These are phyloP conservation scores for Hipposideros armiger DNA, from an alignment of 2,113 vertebrate genomes.

Conservation along the genomic window DNA sequence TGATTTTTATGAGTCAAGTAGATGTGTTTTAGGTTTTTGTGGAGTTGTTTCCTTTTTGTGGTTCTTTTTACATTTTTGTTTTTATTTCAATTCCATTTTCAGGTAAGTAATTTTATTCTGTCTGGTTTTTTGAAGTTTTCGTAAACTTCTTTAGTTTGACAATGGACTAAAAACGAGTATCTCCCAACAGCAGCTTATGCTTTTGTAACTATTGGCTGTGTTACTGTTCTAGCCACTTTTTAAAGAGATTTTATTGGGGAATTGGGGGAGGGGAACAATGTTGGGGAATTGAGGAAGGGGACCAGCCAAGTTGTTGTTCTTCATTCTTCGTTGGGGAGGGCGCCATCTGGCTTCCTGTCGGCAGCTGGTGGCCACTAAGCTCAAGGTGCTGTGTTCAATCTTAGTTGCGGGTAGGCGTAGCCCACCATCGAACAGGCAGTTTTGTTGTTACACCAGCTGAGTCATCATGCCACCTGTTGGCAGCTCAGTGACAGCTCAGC, in stretches of 20 bases:
- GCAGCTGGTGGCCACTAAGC: no score
- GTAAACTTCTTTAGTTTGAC: slow-evolving; percentile 22
- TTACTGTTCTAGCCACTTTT: slow-evolving; percentile 25
- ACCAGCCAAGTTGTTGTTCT: no score
- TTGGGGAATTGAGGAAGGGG: no score
- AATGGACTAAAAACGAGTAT: slow-evolving; percentile 26
- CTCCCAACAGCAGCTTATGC: background rate
- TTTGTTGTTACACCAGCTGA: no score
- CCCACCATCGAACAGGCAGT: no score
- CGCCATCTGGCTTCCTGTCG: no score
- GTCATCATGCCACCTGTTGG: no score
- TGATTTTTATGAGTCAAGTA: slow-evolving; percentile 43
- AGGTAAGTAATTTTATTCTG: slow-evolving; percentile 7
- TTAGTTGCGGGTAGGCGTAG: no score
- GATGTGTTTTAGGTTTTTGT: background rate
- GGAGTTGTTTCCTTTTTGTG: background rate
- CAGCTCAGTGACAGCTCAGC: no score
- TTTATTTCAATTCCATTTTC: slow-evolving; percentile 59
- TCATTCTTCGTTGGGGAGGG: no score
- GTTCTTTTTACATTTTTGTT: slow-evolving; percentile 35
- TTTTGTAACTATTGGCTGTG: slow-evolving; percentile 4
- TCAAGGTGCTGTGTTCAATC: no score
- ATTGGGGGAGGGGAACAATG: no score
- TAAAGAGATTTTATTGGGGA: background rate
- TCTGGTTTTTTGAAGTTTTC: slow-evolving; percentile 49